Evolutionary conservation across 2,888 invertebrate genomes (phyloP).

Genomic region (Melangyna quadrimaculata): DNA sequence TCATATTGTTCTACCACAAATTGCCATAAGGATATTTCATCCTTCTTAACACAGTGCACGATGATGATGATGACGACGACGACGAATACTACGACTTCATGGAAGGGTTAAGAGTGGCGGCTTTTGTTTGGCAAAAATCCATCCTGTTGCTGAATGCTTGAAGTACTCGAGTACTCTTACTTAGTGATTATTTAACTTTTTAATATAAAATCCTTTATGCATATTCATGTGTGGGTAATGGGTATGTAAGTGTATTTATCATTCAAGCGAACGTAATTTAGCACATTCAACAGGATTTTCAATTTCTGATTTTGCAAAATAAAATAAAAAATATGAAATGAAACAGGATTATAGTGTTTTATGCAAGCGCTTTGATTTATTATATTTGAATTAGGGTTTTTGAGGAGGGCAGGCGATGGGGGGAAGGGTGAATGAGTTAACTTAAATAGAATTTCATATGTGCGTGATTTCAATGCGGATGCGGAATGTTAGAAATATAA

Average conservation of each 20-base stretch:
- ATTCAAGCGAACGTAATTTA: slow-evolving; percentile 57
- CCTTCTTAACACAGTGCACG: slow-evolving; percentile 44
- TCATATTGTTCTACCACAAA: slow-evolving; percentile 68
- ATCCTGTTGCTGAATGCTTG: slow-evolving; percentile 63
- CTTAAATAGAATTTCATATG: slow-evolving; percentile 42
- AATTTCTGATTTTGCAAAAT: slow-evolving; percentile 31
- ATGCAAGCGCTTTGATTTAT: slow-evolving; percentile 61
- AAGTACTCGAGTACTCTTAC: slow-evolving; percentile 49
- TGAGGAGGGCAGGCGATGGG: neutral
- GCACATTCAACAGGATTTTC: slow-evolving; percentile 66
- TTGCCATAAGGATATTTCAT: slow-evolving; percentile 71
- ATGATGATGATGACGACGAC: slow-evolving; percentile 1
- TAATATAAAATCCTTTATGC: slow-evolving; percentile 44
- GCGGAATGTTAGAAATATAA: slow-evolving; percentile 53
- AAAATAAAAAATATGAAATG: neutral
- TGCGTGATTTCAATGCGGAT: slow-evolving; percentile 53
- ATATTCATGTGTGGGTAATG: slow-evolving; percentile 30
- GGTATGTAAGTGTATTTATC: slow-evolving; percentile 19
- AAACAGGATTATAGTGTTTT: slow-evolving; percentile 58
- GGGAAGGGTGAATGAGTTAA: neutral
- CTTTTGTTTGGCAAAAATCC: slow-evolving; percentile 70
- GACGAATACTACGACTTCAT: neutral
- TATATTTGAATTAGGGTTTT: slow-evolving; percentile 28
- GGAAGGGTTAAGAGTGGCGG: slow-evolving; percentile 3
- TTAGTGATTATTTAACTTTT: slow-evolving; percentile 67